Percentiles rank a stretch among this genome's conserved stretches.
Conservation (phyloP, 2,113 vertebrate species). For the Melanerpes formicivorus region DNA sequence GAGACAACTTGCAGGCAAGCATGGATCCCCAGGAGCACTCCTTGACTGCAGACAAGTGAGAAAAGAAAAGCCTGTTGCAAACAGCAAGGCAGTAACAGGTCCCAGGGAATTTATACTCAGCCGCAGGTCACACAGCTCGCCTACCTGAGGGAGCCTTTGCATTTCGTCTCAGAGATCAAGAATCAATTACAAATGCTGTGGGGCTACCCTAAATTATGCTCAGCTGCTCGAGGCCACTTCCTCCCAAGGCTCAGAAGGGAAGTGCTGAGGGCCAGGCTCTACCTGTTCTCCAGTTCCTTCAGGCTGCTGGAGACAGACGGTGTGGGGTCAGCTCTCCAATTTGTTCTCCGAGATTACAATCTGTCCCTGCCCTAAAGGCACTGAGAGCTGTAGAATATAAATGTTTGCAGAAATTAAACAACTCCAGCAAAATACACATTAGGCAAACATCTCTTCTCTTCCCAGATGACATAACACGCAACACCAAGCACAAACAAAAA, state of each 20-base stretch:
- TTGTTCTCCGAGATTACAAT: background rate
- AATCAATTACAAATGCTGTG: background rate
- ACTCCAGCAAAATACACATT: slow-evolving; percentile 27
- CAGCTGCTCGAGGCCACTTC: background rate
- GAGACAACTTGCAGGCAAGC: background rate
- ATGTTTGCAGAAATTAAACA: slow-evolving; percentile 37
- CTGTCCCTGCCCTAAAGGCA: slow-evolving; percentile 29
- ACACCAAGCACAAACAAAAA: background rate
- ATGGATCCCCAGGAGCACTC: background rate
- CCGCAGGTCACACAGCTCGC: background rate
- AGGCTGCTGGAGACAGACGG: background rate
- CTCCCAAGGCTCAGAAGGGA: background rate
- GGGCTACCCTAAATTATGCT: background rate
- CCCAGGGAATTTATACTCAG: background rate
- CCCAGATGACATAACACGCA: slow-evolving; percentile 11
- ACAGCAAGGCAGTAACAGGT: background rate
- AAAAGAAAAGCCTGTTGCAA: background rate
- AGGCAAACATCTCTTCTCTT: slow-evolving; percentile 35
- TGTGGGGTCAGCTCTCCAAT: background rate
- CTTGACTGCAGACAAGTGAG: background rate
- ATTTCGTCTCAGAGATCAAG: background rate
- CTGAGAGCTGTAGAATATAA: background rate
- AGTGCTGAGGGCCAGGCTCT: background rate
- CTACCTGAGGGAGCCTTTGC: background rate
- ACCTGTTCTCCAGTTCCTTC: background rate